Base-by-base conservation (phyloP, 2,888 invertebrate species). In the Ganaspis brasiliensis region DNA sequence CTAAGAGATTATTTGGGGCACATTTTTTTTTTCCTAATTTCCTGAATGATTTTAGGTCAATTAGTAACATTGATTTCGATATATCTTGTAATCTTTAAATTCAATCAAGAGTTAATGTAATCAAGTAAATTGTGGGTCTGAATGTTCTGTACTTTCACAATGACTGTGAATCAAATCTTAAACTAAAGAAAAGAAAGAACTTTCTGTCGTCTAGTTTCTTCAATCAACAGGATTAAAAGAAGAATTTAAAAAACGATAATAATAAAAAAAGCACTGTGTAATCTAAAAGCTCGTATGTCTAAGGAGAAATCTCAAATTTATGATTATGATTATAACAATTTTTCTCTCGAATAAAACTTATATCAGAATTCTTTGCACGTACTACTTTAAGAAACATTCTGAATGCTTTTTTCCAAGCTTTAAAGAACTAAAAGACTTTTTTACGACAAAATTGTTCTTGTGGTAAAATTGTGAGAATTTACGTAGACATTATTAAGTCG, bases 361-460 rank as follows among this genome's bases (percentile, higher is more conserved):
- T 21, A 10, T 10, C 8, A 56, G 56, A 56, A 56, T 56, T 56
- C 19, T 21, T 10, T 56, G 19, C 21, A 56, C 56, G 56, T 56
- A 56, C 21, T 21, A 56, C 9, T 21, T 56, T 19, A 24, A 56
- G 55, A 21, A 56, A 56, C 56, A 21, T 56, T 56, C 56, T 21
- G 12, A 12, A 12, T 1, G 56, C 56, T 56, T 56, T 21, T 16
- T 24, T 56, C 9, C 21, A 2, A 21, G 1, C 21, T 0, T 12
- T 56, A 9, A 21, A 56, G 56, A 19, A 19, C 19, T 52, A n/a
- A 52, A 52, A 52, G 19, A 52, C 0, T 0, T 52, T 52, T 52
- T 52, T 52, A 16, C 16, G 52, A 52, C 52, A 19, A 49, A 49
- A 49, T 52, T 52, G 52, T 5, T 4, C 52, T 52, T 19, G 16